Base-by-base conservation (phyloP, 2,113 vertebrate species). In the Tyto alba region DNA sequence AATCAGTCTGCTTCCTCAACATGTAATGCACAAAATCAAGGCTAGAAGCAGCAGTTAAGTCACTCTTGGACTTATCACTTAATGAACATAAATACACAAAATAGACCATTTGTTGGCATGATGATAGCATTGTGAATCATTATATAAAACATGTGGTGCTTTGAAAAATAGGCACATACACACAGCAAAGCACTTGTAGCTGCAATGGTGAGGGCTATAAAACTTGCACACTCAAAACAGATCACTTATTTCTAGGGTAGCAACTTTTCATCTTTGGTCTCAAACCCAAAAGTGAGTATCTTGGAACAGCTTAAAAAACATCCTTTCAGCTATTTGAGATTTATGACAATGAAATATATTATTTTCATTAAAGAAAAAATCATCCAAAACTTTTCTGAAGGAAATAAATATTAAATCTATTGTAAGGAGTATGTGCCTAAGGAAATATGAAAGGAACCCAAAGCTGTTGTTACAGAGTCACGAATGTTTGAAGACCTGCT, bases 71-170 rank as follows among this genome's bases (percentile, higher is more conserved):
- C 57, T 88, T 62, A 68, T 47, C 64, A 93, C 76, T 94, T 91
- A 84, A 96, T 90, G 91, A 96, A 93, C 41, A 86, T 55, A 89
- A 90, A 89, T 94, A 87, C 34, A 66, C 32, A 89, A 80, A 88
- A 59, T 13, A 69, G 21, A 13, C n/a, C 23, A n/a, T 71, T 91
- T 90, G 9, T 66, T 90, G 48, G 25, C 30, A n/a, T 45, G 26
- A 50, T 59, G 17, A n/a, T 57, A 60, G n/a, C 4, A 2, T 34
- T 26, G 2, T 93, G 94, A 93, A 69, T 90, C 84, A 55, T 76
- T 90, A 47, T 83, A 96, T 38, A 90, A 96, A 96, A 77, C 93
- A 78, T 80, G 53, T 9, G 3, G n/a, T 38, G 47, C 72, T 96
- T 95, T 95, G 89, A 96, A 96, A 96, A 85, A 95, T 15, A 64